These are phyloP conservation scores for Uria aalge DNA, from an alignment of 2,113 vertebrate genomes.

Conservation along the genomic window DNA sequence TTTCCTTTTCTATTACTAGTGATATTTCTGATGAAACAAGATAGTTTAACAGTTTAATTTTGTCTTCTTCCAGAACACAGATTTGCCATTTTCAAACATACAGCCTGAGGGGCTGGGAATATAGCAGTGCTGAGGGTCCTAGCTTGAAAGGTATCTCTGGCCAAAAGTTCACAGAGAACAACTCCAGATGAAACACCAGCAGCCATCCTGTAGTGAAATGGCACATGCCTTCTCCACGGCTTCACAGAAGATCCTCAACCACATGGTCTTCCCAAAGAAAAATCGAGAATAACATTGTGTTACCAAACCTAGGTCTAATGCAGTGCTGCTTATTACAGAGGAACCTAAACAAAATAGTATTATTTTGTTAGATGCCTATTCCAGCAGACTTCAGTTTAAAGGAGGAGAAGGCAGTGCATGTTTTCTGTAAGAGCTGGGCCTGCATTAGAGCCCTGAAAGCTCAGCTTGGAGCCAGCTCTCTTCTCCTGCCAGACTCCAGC, in stretches of 20 bases:
- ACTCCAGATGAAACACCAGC: background rate
- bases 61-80: background rate
- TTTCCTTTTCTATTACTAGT: background rate
- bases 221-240: background rate
- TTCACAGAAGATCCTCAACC: background rate
- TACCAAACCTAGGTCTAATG: background rate
- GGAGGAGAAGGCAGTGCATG: background rate
- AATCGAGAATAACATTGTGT: background rate
- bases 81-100: background rate
- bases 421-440: background rate
- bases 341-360: background rate
- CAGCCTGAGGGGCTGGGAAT: background rate
- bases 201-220: background rate
- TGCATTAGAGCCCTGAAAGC: background rate
- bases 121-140: background rate
- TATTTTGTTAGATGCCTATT: background rate
- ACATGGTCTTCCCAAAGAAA: background rate
- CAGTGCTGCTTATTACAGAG: background rate
- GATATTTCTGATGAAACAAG: background rate
- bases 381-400: background rate
- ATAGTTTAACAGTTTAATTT: background rate
- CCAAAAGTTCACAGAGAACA: background rate
- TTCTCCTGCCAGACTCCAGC: background rate
- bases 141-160: background rate
- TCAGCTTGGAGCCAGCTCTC: background rate